Base-by-base conservation (phyloP, 2,797 vertebrate genomes). In the Enteromius mattozi region DNA sequence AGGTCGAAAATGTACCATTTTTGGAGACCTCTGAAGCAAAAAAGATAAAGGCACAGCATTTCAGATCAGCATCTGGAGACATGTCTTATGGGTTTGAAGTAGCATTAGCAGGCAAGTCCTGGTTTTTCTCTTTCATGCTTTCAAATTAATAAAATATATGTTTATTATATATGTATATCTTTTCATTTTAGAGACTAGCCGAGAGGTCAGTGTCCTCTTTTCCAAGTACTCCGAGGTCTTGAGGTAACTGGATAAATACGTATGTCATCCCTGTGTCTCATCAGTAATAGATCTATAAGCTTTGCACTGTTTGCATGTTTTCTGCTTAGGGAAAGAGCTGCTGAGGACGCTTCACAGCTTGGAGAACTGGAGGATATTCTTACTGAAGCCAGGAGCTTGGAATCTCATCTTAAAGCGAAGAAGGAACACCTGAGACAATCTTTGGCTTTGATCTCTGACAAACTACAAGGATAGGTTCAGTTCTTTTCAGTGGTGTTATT, bases 351-450 rank as follows among this genome's bases (percentile, higher is more conserved):
- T 0, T 82, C 87, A 9, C 91, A 92, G 90, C 89, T 94, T 80
- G 89, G 89, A 82, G 89, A 94, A 78, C 89, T 96, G 90, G 91
- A 94, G 33, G 88, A 79, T 19, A 89, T 95, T 85, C 51, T 95
- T 88, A 87, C 45, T n/a, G 91, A 94, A 81, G 94, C 94, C 45
- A 76, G 77, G 81, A 88, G 78, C 81, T 85, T 95, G 6, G 93
- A 94, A 87, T 86, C 88, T n/a, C 86, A 89, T 66, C 91, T 95
- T 0, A 94, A 88, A 79, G 93, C 94, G 74, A 95, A 94, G 89
- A 96, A 95, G 86, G 89, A 82, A 1, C 91, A 85, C 6, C 91
- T 96, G 69, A 93, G 87, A 74, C 80, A 81, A 42, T 92, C 89
- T 7, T 42, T 96, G 88, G 86, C 90, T 70, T 47, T 88, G 0